Percentiles rank a stretch among this genome's conserved stretches.
Evolutionary conservation across 2,113 vertebrate genomes (phyloP).

Genomic region (Smithornis capensis): DNA sequence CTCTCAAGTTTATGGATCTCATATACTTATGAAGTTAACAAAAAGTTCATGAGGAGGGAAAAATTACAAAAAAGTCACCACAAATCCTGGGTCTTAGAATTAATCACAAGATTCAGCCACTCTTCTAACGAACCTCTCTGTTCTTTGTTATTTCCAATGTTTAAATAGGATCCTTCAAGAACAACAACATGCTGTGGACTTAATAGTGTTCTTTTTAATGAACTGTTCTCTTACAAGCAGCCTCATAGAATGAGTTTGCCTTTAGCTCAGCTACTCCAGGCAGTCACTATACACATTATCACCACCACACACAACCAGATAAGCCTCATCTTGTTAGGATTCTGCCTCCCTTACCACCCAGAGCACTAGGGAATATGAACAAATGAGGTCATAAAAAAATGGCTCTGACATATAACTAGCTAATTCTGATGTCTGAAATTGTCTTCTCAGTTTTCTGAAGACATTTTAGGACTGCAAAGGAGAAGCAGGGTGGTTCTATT

Average conservation of each 20-base stretch:
- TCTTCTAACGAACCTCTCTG: background rate
- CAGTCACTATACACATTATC: background rate
- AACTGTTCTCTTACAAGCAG: background rate
- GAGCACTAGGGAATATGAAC: background rate
- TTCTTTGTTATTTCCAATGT: background rate
- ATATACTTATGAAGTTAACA: fast-evolving
- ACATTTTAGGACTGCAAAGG: background rate
- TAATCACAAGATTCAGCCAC: background rate
- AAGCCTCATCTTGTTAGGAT: background rate
- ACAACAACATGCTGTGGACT: background rate
- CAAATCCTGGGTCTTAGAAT: background rate
- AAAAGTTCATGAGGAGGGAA: background rate
- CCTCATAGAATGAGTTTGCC: background rate
- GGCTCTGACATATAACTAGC: background rate
- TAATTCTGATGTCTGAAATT: background rate
- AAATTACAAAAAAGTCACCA: background rate
- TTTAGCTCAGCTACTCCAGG: background rate
- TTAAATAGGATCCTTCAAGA: background rate
- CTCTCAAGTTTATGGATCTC: background rate
- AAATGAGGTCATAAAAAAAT: background rate
- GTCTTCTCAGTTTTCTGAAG: background rate
- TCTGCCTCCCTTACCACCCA: background rate
- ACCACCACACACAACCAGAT: background rate
- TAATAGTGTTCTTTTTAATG: background rate
- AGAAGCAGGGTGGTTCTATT: background rate